Evolutionary conservation across 2,113 vertebrate species (phyloP), one percentile per base, ranked within the genome.

Genomic region (Brachionichthys hirsutus): DNA sequence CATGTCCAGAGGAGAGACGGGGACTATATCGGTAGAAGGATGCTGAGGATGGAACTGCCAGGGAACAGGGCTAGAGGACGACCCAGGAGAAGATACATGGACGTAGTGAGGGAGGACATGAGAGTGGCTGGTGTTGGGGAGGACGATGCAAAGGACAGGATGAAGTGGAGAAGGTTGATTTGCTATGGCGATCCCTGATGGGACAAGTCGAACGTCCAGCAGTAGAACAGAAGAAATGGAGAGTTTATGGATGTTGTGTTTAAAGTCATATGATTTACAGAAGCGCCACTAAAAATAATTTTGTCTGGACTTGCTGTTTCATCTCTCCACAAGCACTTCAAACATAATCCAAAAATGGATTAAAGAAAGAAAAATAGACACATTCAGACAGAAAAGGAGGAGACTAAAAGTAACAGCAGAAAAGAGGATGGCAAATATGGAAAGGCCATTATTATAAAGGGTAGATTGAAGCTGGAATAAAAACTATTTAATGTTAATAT

Each of bases 401-500:
- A 2, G 69, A n/a, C 49, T 53, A 75, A 56, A n/a, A 7, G 3
- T 3, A 62, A 45, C 34, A 30, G 4, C 8, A 30, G n/a, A 30
- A 30, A 53, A 54, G 9, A 38, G 44, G 13, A 18, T 40, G 43
- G 50, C 16, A 48, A 36, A 5, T 38, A 35, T 1, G 9, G n/a
- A 9, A 20, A 15, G n/a, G 13, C 13, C 12, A 47, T 62, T 44
- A 54, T 38, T 77, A 40, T 50, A 60, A 60, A 74, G 61, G 41
- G 44, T 62, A 55, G 20, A 57, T 44, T 65, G 11, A 12, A 19
- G 40, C 50, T 64, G 49, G 54, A 69, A 70, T 51, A 63, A 56
- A 63, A 54, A 42, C n/a, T 46, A 56, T 58, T 75, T 48, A 22
- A 62, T 52, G 43, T 59, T 64, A 62, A 70, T 75, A 62, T 73